Percentiles rank a stretch among this genome's conserved stretches.
These are phyloP conservation scores for Poecilia latipinna DNA, from an alignment of 2,113 vertebrate genomes.

Conservation along the genomic window DNA sequence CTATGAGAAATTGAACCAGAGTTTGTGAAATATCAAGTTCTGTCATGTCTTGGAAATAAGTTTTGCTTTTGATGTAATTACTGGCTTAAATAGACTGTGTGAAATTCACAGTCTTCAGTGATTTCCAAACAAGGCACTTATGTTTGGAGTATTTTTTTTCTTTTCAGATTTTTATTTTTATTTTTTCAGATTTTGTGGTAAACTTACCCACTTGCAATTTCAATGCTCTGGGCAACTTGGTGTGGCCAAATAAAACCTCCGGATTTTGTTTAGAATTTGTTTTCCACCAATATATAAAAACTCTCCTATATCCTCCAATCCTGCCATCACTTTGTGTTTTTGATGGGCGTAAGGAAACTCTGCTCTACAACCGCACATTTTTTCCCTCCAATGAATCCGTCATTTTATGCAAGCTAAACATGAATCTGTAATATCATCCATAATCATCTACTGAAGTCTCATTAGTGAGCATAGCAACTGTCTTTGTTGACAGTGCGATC, in stretches of 20 bases:
- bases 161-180: background rate
- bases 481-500: constrained; percentile 62
- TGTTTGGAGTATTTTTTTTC: background rate
- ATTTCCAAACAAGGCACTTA: no score
- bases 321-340: background rate
- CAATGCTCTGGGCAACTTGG: background rate
- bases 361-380: background rate
- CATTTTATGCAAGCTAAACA: constrained; percentile 48
- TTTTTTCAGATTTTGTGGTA: background rate
- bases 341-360: background rate
- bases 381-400: constrained; percentile 28
- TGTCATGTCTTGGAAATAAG: no score
- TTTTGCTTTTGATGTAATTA: no score
- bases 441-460: constrained; percentile 42
- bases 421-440: constrained; percentile 32
- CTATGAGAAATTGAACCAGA: no score
- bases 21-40: no score
- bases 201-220: background rate
- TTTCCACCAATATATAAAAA: background rate
- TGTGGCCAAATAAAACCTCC: background rate
- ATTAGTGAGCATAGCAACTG: constrained; percentile 44
- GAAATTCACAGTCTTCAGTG: no score
- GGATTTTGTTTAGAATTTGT: background rate
- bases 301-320: background rate
- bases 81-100: no score